phyloP scores from a whole-genome alignment of 2,797 vertebrate genomes.

The Enoplosus armatus region DNA sequence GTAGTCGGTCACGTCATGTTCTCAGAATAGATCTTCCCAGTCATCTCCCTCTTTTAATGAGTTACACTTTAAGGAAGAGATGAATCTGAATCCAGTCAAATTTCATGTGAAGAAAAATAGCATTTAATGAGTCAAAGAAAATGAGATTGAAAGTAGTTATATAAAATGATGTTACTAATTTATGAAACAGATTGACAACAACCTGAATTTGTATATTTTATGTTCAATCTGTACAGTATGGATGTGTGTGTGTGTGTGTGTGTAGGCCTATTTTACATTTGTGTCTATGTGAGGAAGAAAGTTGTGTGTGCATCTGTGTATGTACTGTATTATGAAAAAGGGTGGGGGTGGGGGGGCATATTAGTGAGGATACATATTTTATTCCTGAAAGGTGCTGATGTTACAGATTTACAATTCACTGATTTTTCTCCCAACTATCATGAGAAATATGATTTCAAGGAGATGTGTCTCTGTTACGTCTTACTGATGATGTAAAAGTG shows the following conservation, averaged over 20 bases:
- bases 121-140: constrained; percentile 56
- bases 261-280: constrained; percentile 35
- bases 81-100: constrained; percentile 50
- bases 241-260: constrained; percentile 40
- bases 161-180: constrained; percentile 74
- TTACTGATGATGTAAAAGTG: constrained; percentile 17
- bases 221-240: constrained; percentile 53
- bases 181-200: constrained; percentile 69
- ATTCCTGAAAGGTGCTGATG: constrained; percentile 81
- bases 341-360: constrained; percentile 27
- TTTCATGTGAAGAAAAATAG: constrained; percentile 55
- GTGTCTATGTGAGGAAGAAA: constrained; percentile 37
- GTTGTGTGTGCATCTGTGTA: constrained; percentile 27
- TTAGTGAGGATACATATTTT: constrained; percentile 61
- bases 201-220: constrained; percentile 66
- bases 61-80: constrained; percentile 29
- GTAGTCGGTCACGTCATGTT: constrained; percentile 42
- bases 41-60: constrained; percentile 20
- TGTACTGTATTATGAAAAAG: constrained; percentile 59
- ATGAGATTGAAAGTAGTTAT: constrained; percentile 36
- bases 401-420: constrained; percentile 71
- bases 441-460: constrained; percentile 50
- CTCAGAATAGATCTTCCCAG: constrained; percentile 26
- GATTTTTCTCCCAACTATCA: constrained; percentile 36
- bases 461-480: constrained; percentile 46